phyloP scores from a whole-genome alignment of 2,888 invertebrate genomes.

The Morinoia aosen region DNA sequence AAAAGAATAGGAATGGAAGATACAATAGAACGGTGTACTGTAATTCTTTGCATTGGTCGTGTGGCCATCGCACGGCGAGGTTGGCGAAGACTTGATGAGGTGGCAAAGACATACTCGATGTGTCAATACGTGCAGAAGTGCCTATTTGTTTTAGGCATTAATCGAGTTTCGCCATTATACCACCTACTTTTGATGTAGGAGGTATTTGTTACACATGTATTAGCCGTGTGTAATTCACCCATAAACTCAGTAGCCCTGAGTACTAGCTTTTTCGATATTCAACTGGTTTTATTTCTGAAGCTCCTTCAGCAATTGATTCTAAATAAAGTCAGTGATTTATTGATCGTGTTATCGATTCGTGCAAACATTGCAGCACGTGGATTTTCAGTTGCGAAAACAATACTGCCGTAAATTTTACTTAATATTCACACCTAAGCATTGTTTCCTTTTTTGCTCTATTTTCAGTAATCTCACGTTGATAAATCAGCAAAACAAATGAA shows the following conservation, averaged over 20 bases:
- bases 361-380: not conserved
- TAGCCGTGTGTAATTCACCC: no score
- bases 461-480: not conserved
- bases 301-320: not conserved
- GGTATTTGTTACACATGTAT: no score
- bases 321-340: not conserved
- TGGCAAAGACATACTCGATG: not conserved
- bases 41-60: not conserved
- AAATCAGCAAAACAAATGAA: not conserved
- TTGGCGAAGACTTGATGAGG: not conserved
- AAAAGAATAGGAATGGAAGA: not conserved
- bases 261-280: not conserved
- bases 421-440: not conserved
- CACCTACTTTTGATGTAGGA: not conserved
- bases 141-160: not conserved
- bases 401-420: not conserved
- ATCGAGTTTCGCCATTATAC: not conserved
- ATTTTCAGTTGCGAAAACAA: not conserved
- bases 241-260: no score
- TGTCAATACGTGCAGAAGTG: not conserved
- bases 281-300: not conserved
- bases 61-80: not conserved
- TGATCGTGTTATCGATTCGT: not conserved
- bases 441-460: not conserved
- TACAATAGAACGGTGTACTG: not conserved